Evolutionary conservation across 2,797 vertebrate species (phyloP).

Genomic region (Valencia hispanica): DNA sequence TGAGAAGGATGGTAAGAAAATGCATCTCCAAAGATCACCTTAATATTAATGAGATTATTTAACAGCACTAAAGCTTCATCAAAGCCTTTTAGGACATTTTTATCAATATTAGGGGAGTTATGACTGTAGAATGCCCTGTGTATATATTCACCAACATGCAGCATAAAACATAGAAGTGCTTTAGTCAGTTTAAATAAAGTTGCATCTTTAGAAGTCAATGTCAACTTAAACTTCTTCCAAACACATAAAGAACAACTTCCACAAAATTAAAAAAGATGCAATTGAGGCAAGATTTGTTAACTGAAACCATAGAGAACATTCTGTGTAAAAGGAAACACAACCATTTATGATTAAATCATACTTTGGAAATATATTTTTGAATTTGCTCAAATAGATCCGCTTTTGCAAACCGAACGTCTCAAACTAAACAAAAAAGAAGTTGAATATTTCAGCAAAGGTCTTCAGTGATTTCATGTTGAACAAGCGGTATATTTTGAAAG

Average conservation of each 20-base stretch:
- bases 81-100: neutral
- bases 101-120: neutral
- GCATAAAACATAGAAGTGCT: neutral
- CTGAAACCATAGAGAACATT: neutral
- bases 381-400: neutral
- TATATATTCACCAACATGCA: neutral
- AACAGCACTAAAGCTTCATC: neutral
- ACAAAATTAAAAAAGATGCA: neutral
- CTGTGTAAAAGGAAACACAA: neutral
- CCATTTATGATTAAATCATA: neutral
- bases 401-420: conserved; percentile 5
- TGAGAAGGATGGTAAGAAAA: neutral
- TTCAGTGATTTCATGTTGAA: conserved; percentile 48
- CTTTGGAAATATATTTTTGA: neutral
- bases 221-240: neutral
- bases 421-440: conserved; percentile 2
- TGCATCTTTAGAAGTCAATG: neutral
- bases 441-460: conserved; percentile 50
- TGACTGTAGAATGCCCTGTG: neutral
- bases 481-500: conserved; percentile 54
- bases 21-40: too few relatives aligned
- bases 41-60: too few relatives aligned
- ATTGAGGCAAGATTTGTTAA: neutral
- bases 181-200: neutral
- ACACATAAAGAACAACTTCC: neutral